These are phyloP conservation scores for Crocuta crocuta DNA, from an alignment of 2,113 vertebrate species.

Conservation along the genomic window DNA sequence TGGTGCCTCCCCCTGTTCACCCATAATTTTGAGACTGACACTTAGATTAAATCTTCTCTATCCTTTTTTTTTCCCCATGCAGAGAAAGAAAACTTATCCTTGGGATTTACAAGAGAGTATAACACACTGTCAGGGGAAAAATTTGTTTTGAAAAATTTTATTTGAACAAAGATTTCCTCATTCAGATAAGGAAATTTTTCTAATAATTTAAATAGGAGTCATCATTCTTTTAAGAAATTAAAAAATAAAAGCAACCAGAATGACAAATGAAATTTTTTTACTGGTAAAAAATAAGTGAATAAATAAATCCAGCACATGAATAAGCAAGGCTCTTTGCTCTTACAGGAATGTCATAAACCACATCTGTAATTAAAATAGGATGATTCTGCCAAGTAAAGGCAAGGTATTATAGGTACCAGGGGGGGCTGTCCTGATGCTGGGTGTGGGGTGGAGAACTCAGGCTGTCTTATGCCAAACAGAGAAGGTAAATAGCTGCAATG, in stretches of 20 bases:
- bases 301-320: constrained; percentile 45
- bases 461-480: neutral
- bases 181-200: constrained; percentile 43
- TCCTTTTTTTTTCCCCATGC: neutral
- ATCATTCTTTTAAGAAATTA: constrained; percentile 62
- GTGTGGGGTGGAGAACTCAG: neutral
- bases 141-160: constrained; percentile 42
- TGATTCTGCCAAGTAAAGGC: neutral
- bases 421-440: neutral
- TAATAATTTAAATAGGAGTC: constrained; percentile 59
- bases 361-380: neutral
- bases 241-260: constrained; percentile 46
- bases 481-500: neutral
- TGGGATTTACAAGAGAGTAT: constrained; percentile 37
- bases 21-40: neutral
- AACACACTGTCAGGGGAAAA: constrained; percentile 25
- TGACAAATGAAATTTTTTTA: constrained; percentile 39
- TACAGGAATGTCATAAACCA: neutral
- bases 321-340: neutral
- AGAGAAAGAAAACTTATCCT: neutral
- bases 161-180: neutral
- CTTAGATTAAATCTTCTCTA: neutral
- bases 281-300: constrained; percentile 49
- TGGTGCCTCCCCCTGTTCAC: neutral
- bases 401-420: neutral